phyloP scores from a whole-genome alignment of 1,140 invertebrate genomes.

The Drosophila nikananu region DNA sequence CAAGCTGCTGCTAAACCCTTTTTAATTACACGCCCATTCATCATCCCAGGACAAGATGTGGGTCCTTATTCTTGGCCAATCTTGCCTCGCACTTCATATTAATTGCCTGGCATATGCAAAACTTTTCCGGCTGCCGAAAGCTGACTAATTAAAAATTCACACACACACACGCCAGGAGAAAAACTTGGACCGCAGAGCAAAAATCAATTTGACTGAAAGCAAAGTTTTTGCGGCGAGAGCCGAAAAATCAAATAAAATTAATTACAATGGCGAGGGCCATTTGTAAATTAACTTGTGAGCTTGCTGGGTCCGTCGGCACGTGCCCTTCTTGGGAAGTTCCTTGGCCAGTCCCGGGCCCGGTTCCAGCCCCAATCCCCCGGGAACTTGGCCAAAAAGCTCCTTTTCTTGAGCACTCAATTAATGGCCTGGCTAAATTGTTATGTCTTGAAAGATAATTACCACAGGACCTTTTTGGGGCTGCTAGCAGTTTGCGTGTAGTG shows the following conservation, averaged over 20 bases:
- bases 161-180: conserved; percentile 54
- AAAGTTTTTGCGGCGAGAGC: conserved; percentile 61
- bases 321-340: conserved; percentile 56
- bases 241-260: conserved; percentile 81
- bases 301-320: conserved; percentile 47
- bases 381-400: conserved; percentile 15
- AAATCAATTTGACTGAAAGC: conserved; percentile 80
- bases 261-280: conserved; percentile 72
- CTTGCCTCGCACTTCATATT: conserved; percentile 57
- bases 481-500: conserved; percentile 65
- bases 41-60: conserved; percentile 57
- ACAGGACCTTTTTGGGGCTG: conserved; percentile 54
- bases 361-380: conserved; percentile 36
- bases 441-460: conserved; percentile 83
- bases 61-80: conserved; percentile 37
- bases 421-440: conserved; percentile 83
- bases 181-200: conserved; percentile 50
- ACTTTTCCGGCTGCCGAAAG: conserved; percentile 71
- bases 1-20: conserved; percentile 74
- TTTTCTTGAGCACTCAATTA: conserved; percentile 63
- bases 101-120: conserved; percentile 65
- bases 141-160: conserved; percentile 77
- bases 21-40: conserved; percentile 75
- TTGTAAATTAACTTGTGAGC: conserved; percentile 77
- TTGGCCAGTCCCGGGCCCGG: conserved; percentile 3